These are phyloP conservation scores for Cerastis rubricosa DNA, from an alignment of 2,888 invertebrate genomes.

Conservation along the genomic window DNA sequence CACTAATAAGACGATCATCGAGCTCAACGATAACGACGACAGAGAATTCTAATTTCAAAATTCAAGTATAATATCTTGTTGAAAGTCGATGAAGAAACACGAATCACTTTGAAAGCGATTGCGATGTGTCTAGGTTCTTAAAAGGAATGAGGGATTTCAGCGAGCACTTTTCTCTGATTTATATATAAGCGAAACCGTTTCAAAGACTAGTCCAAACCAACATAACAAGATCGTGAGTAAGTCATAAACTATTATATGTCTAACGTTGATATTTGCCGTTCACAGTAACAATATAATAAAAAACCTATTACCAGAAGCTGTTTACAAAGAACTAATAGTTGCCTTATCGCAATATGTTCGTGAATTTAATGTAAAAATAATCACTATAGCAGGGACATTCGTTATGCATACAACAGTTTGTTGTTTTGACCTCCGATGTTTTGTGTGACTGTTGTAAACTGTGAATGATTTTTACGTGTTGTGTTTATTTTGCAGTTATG, in stretches of 20 bases:
- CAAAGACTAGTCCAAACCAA: neutral
- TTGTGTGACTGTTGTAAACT: slow-evolving; percentile 11
- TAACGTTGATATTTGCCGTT: slow-evolving; percentile 39
- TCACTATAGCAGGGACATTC: slow-evolving; percentile 20
- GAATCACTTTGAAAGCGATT: too few relatives aligned
- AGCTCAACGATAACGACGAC: too few relatives aligned
- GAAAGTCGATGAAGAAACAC: too few relatives aligned
- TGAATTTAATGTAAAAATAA: slow-evolving; percentile 54
- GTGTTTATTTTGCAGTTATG: slow-evolving; percentile 25
- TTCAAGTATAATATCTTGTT: too few relatives aligned
- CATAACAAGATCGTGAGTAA: slow-evolving; percentile 43
- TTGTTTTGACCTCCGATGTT: slow-evolving; percentile 37
- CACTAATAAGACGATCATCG: too few relatives aligned
- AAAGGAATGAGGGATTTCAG: too few relatives aligned
- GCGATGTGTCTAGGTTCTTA: too few relatives aligned
- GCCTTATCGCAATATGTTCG: slow-evolving; percentile 45
- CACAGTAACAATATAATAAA: slow-evolving; percentile 38
- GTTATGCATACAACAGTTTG: slow-evolving; percentile 33
- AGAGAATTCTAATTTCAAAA: too few relatives aligned
- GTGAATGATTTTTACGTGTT: slow-evolving; percentile 10
- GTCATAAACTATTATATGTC: neutral
- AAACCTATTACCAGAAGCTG: slow-evolving; percentile 35
- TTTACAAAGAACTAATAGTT: slow-evolving; percentile 29
- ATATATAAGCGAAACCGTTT: neutral
- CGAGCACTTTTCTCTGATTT: neutral